phyloP scores from a whole-genome alignment of 2,888 invertebrate genomes.

The Schizotus pectinicornis region DNA sequence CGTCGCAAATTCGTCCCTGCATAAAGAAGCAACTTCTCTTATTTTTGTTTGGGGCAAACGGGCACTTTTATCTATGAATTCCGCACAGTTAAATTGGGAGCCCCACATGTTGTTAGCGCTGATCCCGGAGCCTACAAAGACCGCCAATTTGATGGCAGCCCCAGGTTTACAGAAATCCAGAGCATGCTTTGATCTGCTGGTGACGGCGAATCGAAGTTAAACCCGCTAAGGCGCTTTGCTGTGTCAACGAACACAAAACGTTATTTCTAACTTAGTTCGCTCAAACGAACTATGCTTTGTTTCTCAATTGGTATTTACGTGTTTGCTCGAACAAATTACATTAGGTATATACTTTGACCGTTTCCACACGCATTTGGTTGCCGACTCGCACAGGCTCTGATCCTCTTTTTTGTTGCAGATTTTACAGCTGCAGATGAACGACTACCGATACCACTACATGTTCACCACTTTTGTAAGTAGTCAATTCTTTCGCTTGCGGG shows the following conservation, averaged over 20 bases:
- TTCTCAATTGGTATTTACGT: slow-evolving; percentile 16
- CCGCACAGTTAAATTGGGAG: slow-evolving; percentile 21
- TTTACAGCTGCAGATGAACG: slow-evolving; percentile 93
- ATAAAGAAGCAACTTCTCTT: not conserved
- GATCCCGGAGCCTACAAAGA: slow-evolving; percentile 28
- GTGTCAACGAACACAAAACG: slow-evolving; percentile 35
- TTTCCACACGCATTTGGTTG: slow-evolving; percentile 1
- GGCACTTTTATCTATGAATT: slow-evolving; percentile 1
- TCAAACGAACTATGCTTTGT: slow-evolving; percentile 20
- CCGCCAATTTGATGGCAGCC: slow-evolving; percentile 35
- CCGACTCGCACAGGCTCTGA: not conserved
- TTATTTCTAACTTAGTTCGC: slow-evolving; percentile 28
- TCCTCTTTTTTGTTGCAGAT: slow-evolving; percentile 70
- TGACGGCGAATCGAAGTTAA: slow-evolving; percentile 36
- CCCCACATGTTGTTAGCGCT: slow-evolving; percentile 25
- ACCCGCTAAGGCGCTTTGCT: slow-evolving; percentile 34
- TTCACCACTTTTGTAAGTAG: slow-evolving; percentile 93
- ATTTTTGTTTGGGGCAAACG: too few relatives aligned
- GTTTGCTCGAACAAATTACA: not conserved
- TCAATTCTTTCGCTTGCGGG: not conserved
- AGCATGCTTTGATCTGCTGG: slow-evolving; percentile 32
- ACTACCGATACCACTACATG: slow-evolving; percentile 92
- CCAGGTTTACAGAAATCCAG: slow-evolving; percentile 33
- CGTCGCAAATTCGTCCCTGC: not conserved
- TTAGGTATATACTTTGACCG: slow-evolving; percentile 1